These are phyloP conservation scores for Apis dorsata DNA, from an alignment of 1,140 invertebrate species.

Conservation along the genomic window DNA sequence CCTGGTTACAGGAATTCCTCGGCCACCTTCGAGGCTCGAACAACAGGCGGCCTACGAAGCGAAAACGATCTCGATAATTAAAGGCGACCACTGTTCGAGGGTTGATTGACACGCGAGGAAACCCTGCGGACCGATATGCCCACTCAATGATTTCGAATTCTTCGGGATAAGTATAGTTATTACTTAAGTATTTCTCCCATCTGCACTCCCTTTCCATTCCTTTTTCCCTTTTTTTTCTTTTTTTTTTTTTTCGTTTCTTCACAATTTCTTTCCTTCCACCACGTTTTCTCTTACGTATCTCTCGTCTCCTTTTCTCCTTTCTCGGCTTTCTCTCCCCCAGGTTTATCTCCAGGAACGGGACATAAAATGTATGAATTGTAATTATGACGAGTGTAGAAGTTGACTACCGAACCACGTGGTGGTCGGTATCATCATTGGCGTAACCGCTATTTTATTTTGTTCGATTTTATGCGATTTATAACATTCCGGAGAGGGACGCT, in stretches of 20 bases:
- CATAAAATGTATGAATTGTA: conserved; percentile 50
- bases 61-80: conserved; percentile 60
- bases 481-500: too few species aligned
- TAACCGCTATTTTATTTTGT: background rate
- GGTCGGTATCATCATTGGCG: conserved; percentile 34
- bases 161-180: conserved; percentile 53
- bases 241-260: too few species aligned
- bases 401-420: conserved; percentile 48
- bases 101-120: conserved; percentile 60
- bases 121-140: conserved; percentile 51
- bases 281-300: background rate
- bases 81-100: conserved; percentile 45
- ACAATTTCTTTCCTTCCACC: background rate
- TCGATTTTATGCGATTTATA: too few species aligned
- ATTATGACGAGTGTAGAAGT: conserved; percentile 34
- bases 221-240: background rate
- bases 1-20: conserved; percentile 30
- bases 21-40: conserved; percentile 42
- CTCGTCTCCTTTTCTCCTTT: too few species aligned
- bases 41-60: conserved; percentile 50
- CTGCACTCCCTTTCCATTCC: background rate
- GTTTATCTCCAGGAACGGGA: background rate
- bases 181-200: conserved; percentile 41
- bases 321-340: too few species aligned
- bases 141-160: conserved; percentile 33